These are phyloP conservation scores for Apamea epomidion DNA, from an alignment of 2,888 invertebrate species.

Conservation along the genomic window DNA sequence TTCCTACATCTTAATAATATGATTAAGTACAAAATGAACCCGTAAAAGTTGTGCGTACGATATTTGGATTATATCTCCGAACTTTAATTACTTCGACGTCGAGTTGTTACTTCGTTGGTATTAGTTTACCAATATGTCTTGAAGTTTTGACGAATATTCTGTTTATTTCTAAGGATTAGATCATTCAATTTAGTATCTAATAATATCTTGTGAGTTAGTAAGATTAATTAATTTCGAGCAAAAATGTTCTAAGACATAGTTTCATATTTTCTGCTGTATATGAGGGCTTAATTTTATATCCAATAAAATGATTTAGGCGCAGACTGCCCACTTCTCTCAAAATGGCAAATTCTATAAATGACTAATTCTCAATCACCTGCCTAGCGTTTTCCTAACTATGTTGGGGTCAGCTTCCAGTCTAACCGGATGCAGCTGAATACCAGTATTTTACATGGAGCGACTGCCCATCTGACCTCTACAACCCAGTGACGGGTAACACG, in stretches of 20 bases:
- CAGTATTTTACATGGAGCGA: no score
- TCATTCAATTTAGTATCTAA: constrained; percentile 24
- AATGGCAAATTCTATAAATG: no score
- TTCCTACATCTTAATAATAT: constrained; percentile 11
- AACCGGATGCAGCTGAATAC: no score
- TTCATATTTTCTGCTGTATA: neutral
- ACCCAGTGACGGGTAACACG: no score
- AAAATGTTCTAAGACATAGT: neutral
- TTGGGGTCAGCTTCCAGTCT: no score
- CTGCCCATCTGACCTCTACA: no score
- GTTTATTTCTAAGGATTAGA: constrained; percentile 8
- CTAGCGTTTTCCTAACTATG: no score
- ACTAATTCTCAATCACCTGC: no score
- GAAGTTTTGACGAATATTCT: constrained; percentile 44
- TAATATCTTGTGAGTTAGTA: neutral
- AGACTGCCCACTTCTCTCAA: no score
- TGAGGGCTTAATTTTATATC: neutral
- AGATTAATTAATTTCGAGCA: neutral
- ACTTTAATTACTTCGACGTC: constrained; percentile 57
- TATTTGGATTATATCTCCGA: constrained; percentile 49
- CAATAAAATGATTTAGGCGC: no score
- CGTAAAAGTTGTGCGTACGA: constrained; percentile 47
- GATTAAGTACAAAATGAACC: constrained; percentile 45
- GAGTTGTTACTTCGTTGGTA: constrained; percentile 48
- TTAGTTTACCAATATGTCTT: constrained; percentile 53